Conservation (phyloP, 2,797 vertebrate genomes). For the Chanos chanos region DNA sequence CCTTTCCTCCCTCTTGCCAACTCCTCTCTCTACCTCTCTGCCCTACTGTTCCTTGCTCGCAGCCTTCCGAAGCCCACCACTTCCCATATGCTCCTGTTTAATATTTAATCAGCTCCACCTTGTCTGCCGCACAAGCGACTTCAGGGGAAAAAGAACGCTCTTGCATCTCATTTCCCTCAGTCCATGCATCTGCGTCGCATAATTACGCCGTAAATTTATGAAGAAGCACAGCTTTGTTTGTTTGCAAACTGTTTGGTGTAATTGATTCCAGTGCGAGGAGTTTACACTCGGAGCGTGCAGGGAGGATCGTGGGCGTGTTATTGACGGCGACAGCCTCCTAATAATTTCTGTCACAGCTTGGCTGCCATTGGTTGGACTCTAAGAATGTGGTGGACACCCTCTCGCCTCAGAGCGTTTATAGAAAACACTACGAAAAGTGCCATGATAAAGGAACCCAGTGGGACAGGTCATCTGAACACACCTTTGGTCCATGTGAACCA, state of each 20-base stretch:
- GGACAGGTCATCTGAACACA: too few relatives aligned
- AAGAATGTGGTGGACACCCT: too few relatives aligned
- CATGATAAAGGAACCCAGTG: too few relatives aligned
- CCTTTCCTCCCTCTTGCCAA: constrained; percentile 34
- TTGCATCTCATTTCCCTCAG: constrained; percentile 60
- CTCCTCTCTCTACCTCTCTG: neutral
- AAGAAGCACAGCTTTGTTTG: constrained; percentile 72
- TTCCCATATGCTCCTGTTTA: constrained; percentile 80
- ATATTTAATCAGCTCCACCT: constrained; percentile 86
- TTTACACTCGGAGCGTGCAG: neutral
- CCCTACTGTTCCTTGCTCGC: constrained; percentile 4
- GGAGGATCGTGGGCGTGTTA: too few relatives aligned
- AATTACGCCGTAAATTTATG: constrained; percentile 83
- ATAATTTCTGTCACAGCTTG: too few relatives aligned
- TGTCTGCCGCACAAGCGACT: constrained; percentile 76
- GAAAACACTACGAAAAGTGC: too few relatives aligned
- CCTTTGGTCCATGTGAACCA: too few relatives aligned
- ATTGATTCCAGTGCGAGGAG: constrained; percentile 63
- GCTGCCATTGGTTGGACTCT: too few relatives aligned
- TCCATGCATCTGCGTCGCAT: constrained; percentile 77
- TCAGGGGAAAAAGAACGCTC: constrained; percentile 84
- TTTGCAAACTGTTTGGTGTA: constrained; percentile 71
- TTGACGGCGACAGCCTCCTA: too few relatives aligned
- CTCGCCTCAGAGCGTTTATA: too few relatives aligned
- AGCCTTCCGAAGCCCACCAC: constrained; percentile 62